phyloP scores from a whole-genome alignment of 2,888 invertebrate genomes.

The Diaprepes abbreviatus region DNA sequence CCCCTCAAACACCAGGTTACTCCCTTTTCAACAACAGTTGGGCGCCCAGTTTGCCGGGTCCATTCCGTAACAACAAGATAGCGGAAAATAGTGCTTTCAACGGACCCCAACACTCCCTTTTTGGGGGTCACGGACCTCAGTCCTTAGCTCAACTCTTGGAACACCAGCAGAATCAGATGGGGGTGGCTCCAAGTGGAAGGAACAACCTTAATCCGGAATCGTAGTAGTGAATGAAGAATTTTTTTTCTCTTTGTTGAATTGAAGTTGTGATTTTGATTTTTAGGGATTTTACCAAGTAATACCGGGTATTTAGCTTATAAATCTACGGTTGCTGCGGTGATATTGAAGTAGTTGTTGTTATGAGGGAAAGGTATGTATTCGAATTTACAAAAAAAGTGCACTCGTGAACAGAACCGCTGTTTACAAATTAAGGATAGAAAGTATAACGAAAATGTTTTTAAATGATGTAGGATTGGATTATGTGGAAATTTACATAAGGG shows the following conservation, averaged over 20 bases:
- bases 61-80: slow-evolving; percentile 54
- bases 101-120: slow-evolving; percentile 73
- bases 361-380: no score
- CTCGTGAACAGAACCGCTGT: no score
- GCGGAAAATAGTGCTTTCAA: slow-evolving; percentile 35
- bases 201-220: neutral
- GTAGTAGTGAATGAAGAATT: neutral
- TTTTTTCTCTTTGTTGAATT: neutral
- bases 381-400: no score
- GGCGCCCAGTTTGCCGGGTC: slow-evolving; percentile 64
- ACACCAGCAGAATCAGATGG: slow-evolving; percentile 75
- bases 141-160: slow-evolving; percentile 85
- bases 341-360: no score
- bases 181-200: neutral
- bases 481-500: no score
- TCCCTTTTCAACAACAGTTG: slow-evolving; percentile 67
- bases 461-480: no score
- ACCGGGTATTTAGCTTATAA: no score
- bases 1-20: slow-evolving; percentile 57
- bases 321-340: no score
- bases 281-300: neutral
- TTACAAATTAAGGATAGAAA: no score
- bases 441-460: no score
- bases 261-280: neutral
- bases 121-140: slow-evolving; percentile 82